Evolutionary conservation across 2,113 vertebrate genomes (phyloP).

Genomic region (Thermophis baileyi): DNA sequence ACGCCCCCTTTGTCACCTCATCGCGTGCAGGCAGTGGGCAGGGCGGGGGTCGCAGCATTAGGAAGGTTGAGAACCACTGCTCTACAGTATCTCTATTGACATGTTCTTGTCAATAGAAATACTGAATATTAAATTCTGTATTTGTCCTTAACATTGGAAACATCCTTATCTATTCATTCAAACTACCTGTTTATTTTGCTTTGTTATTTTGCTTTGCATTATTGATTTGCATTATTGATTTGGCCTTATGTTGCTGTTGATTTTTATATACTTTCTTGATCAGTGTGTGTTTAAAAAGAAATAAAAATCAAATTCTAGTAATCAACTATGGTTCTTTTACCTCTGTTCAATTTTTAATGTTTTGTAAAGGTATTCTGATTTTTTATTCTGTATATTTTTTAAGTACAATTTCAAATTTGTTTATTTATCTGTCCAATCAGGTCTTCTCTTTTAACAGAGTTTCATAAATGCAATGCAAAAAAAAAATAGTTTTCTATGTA

Average conservation of each 20-base stretch:
- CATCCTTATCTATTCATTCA: not conserved
- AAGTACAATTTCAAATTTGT: not conserved
- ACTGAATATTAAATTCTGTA: not conserved
- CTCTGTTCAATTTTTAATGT: not conserved
- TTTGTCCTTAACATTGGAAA: not conserved
- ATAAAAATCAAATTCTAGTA: not conserved
- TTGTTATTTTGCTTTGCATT: not conserved
- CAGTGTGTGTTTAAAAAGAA: not conserved
- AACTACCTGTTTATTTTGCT: not conserved
- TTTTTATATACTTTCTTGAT: not conserved
- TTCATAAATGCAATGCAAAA: constrained; percentile 59
- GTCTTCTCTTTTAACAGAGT: constrained; percentile 57
- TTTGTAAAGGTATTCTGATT: not conserved
- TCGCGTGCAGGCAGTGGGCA: too few species aligned
- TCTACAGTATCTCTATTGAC: not conserved
- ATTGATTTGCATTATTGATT: not conserved
- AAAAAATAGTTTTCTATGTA: constrained; percentile 53
- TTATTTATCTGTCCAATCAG: not conserved
- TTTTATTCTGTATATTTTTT: not conserved
- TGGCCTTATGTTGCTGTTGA: not conserved
- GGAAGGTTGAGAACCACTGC: too few species aligned
- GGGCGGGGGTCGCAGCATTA: too few species aligned
- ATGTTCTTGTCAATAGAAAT: not conserved
- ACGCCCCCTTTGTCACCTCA: too few species aligned
- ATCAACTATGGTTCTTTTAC: not conserved